These are phyloP conservation scores for Parasteatoda lunata DNA, from an alignment of 2,888 invertebrate species.

Conservation along the genomic window DNA sequence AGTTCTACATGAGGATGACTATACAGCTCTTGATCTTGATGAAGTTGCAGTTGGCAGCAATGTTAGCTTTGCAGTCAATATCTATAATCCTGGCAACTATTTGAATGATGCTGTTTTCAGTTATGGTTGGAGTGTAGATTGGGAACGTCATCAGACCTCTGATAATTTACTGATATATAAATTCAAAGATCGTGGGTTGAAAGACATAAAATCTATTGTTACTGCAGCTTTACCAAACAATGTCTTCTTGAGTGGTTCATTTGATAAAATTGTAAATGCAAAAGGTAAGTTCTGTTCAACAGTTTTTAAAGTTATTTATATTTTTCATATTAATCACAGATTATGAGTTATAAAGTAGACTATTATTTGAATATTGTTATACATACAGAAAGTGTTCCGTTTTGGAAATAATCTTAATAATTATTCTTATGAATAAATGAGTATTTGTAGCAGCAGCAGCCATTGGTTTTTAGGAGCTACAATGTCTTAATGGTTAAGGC, in stretches of 20 bases:
- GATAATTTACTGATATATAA: constrained; percentile 44
- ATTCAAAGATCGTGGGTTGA: constrained; percentile 37
- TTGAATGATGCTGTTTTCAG: constrained; percentile 44
- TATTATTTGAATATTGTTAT: too few relatives aligned
- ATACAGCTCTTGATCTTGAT: constrained; percentile 23
- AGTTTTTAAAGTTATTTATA: constrained; percentile 70
- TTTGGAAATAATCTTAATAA: too few relatives aligned
- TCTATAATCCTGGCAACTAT: constrained; percentile 32
- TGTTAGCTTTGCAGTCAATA: constrained; percentile 15
- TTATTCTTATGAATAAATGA: too few relatives aligned
- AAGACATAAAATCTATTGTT: constrained; percentile 28
- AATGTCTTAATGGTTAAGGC: too few relatives aligned
- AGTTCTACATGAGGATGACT: constrained; percentile 8
- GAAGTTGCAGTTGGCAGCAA: constrained; percentile 62
- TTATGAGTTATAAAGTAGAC: too few relatives aligned
- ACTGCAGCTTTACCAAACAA: constrained; percentile 45
- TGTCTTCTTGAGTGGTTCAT: constrained; percentile 44
- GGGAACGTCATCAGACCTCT: constrained; percentile 26
- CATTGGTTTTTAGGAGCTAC: too few relatives aligned
- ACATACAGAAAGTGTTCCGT: too few relatives aligned
- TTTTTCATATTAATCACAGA: too few relatives aligned
- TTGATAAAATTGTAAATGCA: constrained; percentile 40
- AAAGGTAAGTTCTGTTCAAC: constrained; percentile 27
- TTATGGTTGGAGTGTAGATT: constrained; percentile 59
- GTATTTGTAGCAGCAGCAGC: too few relatives aligned